Base-by-base conservation (phyloP, 2,113 vertebrate genomes). In the Eudyptes chrysolophus region DNA sequence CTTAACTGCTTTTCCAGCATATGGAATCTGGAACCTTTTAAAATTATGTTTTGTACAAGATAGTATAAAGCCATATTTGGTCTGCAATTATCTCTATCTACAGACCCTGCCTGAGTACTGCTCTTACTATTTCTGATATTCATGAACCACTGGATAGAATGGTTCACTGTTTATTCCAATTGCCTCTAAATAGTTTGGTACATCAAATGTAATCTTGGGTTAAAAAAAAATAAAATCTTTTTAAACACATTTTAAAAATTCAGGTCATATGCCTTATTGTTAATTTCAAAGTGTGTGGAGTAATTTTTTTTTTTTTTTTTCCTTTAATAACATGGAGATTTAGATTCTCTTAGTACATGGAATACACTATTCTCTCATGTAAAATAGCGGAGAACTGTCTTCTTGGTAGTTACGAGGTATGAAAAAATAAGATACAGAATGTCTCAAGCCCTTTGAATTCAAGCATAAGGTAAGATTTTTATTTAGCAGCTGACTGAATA, bases 171-270 rank as follows among this genome's bases (percentile, higher is more conserved):
- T 78, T 92, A 20, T 71, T 52, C 76, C 52, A 71, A 44, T 80
- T 97, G 38, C 30, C 44, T 95, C 77, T 94, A 87, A 97, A 89
- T 78, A 89, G 8, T 82, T 94, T 88, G 46, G 25, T 71, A 40
- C 11, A 95, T 46, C 17, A 92, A 46, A 61, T 62, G 7, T 34
- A 78, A 38, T 46, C 13, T 75, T 55, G 27, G 2, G 19, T 76
- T 72, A 80, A 13, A 26, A 54, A 93, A 38, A 26, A 62, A 49
- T 4, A 76, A 38, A 68, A 11, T 5, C 7, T 19, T 51, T 91
- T 82, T 7, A 38, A 83, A 64, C 34, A 60, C 26, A 18, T 80
- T 77, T 97, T 55, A 29, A 17, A 69, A 58, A 78, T 68, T 92
- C 30, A 78, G 15, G 14, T 91, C 32, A 25, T 66, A 46, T 34